phyloP scores from a whole-genome alignment of 2,113 vertebrate genomes.

The Catharus minimus region DNA sequence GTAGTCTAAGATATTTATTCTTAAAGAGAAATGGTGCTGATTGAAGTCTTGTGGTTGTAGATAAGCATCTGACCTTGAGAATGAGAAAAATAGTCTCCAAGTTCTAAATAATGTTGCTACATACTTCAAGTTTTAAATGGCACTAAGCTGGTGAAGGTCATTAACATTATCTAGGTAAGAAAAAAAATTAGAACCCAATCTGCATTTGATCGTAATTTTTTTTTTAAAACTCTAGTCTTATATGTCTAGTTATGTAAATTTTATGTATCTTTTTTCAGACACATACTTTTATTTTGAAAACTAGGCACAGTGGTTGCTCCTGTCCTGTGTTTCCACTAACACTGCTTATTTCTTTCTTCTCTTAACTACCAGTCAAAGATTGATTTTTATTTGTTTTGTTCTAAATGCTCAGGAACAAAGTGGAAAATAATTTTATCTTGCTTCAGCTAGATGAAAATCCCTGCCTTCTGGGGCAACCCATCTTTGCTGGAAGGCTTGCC shows the following conservation, averaged over 20 bases:
- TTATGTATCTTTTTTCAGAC: background rate
- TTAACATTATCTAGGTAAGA: background rate
- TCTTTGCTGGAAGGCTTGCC: background rate
- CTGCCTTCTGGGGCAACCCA: background rate
- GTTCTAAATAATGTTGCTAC: background rate
- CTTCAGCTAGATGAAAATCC: background rate
- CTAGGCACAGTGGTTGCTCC: background rate
- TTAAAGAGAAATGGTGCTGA: background rate
- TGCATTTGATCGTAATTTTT: background rate
- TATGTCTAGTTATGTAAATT: background rate
- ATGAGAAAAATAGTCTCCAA: background rate
- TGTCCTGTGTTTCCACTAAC: background rate
- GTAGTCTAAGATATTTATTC: background rate
- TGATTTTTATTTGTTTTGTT: conserved; percentile 9
- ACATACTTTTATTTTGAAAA: background rate
- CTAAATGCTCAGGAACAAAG: background rate
- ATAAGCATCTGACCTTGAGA: conserved; percentile 19
- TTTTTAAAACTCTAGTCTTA: background rate
- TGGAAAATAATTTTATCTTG: background rate
- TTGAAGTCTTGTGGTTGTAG: background rate
- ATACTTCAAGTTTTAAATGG: background rate
- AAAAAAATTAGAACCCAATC: background rate
- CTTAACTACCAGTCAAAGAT: background rate
- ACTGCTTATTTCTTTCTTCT: background rate
- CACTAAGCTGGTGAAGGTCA: background rate